Base-by-base conservation (phyloP, 2,113 vertebrate genomes). In the Thamnophis sirtalis region DNA sequence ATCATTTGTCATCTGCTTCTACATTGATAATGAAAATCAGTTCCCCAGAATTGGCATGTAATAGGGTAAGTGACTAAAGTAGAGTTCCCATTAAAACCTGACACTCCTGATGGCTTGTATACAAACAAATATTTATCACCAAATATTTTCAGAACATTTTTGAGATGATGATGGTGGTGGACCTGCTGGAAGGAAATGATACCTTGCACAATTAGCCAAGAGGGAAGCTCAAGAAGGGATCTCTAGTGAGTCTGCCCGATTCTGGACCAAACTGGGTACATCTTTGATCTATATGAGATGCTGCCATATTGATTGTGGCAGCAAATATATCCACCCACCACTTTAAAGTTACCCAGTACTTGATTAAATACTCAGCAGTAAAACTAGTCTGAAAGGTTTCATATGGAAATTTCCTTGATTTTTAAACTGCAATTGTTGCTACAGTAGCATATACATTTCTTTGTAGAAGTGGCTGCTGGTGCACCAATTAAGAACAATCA, bases 271-370 rank as follows among this genome's bases (percentile, higher is more conserved):
- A 93, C 58, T 90, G 89, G 0, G 0, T 91, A 56, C 21, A 93
- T 91, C 91, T 95, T 95, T 91, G 89, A 28, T 91, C 21, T 91
- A 55, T 22, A 49, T 86, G 85, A 93, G 84, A 3, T 55, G 48
- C 91, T 95, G 93, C 86, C 94, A 94, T 93, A 90, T 56, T 94
- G 92, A 95, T 95, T 96, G 93, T 63, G 60, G 89, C 93, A 93
- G 19, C 53, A 88, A 90, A 93, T 91, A 85, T 87, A 94, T 91
- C 86, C 0, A 2, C 80, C 91, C 49, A 84, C 19, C 55, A 91
- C 85, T 88, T 80, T 86, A 94, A 86, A 92, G 10, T 89, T n/a
- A 49, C 21, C 93, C 92, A 56, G 49, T 91, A 63, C 90, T 93
- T 95, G 49, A 89, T 87, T 93, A 93, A 89, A 55, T 84, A 86